Base-by-base conservation (phyloP, 1,140 invertebrate species). In the Zaprionus davidi region DNA sequence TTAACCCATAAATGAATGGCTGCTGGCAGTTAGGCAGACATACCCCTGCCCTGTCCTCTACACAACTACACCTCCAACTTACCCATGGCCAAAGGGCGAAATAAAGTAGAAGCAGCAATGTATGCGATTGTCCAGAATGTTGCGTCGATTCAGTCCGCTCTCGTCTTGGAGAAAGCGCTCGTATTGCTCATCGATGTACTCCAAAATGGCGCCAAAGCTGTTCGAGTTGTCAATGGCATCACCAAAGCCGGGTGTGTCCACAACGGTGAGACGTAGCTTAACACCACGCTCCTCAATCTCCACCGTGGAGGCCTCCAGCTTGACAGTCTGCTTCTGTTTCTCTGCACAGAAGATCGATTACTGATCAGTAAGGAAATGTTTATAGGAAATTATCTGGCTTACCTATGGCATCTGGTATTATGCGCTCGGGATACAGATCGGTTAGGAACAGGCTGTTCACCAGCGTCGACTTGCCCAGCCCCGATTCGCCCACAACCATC, bases 61-160 rank as follows among this genome's bases (percentile, higher is more conserved):
- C 28, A 7, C 7, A n/a, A 41, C 12, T 13, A n/a, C 15, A n/a
- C 17, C 24, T 3, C 11, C 3, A 20, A 11, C 92, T 90, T 94
- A 97, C 96, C 98, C 98, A 94, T 99, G 98, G 34, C 98, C 98
- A 93, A 98, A 98, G 15, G 99, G 99, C 53, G 99, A 98, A 91
- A 99, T 99, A 93, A 99, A 99, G 94, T 99, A 99, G 85, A 99
- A 98, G 94, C 99, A 99, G 93, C 97, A 98, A 92, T 99, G 98
- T 91, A 99, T 97, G 92, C 98, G 95, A 93, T 97, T 98, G 88
- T 99, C 98, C 51, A 98, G 96, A 79, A 98, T 98, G 87, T 98
- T 98, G 78, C 97, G 95, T 55, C 97, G 94, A 93, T 98, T 98
- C 13, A 98, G 94, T 7, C 98, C 98, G 91, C 97, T 98, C 93